These are phyloP conservation scores for Chymomyza procnemis DNA, from an alignment of 2,888 invertebrate genomes.

Conservation along the genomic window DNA sequence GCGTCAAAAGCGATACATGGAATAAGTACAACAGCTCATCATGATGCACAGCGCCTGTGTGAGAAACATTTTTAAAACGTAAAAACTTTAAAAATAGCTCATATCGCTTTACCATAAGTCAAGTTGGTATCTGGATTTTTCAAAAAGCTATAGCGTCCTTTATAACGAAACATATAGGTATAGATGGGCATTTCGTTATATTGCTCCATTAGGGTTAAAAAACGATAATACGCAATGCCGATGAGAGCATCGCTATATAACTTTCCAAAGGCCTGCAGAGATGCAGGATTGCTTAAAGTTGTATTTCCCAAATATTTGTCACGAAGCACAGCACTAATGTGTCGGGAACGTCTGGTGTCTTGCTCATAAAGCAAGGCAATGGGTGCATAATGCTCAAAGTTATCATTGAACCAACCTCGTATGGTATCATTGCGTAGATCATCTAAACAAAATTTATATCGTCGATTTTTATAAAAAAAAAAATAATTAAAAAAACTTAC, in stretches of 20 bases:
- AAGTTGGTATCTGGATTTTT: constrained; percentile 76
- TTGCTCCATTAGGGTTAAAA: constrained; percentile 80
- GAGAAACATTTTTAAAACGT: not conserved
- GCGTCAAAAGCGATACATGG: constrained; percentile 62
- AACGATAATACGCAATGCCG: constrained; percentile 81
- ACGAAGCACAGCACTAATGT: constrained; percentile 59
- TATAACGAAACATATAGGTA: constrained; percentile 82
- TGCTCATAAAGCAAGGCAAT: constrained; percentile 77
- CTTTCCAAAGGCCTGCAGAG: constrained; percentile 59
- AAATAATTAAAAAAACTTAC: constrained; percentile 61
- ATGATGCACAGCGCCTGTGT: constrained; percentile 78
- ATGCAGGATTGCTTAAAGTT: constrained; percentile 25
- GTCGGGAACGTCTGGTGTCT: constrained; percentile 71
- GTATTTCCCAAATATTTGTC: constrained; percentile 58
- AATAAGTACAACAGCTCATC: constrained; percentile 80
- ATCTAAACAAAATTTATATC: constrained; percentile 26
- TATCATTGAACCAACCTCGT: constrained; percentile 61
- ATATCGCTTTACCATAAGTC: constrained; percentile 78
- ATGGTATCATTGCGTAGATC: constrained; percentile 80
- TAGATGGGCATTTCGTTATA: constrained; percentile 80
- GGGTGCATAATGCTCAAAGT: constrained; percentile 67
- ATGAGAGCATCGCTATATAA: constrained; percentile 81
- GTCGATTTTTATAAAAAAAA: not conserved
- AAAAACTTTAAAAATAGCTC: no score
- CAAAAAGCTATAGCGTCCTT: constrained; percentile 81